phyloP scores from a whole-genome alignment of 2,113 vertebrate genomes.

The Loxodonta africana region DNA sequence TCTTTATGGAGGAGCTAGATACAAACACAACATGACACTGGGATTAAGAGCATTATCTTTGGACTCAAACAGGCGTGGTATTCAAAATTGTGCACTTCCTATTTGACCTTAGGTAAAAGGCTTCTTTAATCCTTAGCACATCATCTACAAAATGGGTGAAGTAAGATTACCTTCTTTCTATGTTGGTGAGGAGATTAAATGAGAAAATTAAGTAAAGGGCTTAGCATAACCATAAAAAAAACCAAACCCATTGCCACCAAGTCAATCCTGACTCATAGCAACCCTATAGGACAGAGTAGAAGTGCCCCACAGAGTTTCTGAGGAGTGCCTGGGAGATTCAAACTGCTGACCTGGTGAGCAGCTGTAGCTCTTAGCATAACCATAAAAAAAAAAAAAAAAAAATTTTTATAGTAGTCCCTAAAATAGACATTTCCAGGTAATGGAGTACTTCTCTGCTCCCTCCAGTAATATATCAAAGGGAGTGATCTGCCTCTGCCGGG shows the following conservation, averaged over 20 bases:
- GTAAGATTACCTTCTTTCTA: neutral
- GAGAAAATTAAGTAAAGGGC: neutral
- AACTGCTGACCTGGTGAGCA: too few relatives aligned
- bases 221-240: neutral
- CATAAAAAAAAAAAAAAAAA: too few relatives aligned
- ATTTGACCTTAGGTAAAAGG: neutral
- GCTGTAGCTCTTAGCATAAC: too few relatives aligned
- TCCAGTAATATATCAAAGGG: neutral
- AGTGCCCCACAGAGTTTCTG: too few relatives aligned
- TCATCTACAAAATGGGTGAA: neutral
- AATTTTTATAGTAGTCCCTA: neutral
- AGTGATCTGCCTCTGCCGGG: neutral
- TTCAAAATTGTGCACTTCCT: neutral
- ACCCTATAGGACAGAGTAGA: too few relatives aligned
- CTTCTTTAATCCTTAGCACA: neutral
- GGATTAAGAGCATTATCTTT: neutral
- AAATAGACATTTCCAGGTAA: neutral
- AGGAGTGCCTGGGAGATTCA: too few relatives aligned
- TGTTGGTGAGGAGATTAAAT: neutral
- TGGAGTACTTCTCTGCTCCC: neutral
- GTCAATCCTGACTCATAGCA: too few relatives aligned
- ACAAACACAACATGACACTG: neutral
- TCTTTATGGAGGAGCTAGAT: neutral
- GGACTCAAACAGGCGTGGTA: neutral
- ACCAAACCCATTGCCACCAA: too few relatives aligned